Evolutionary conservation across 2,888 invertebrate genomes (phyloP), one percentile per base, ranked within the genome.

Genomic region (Sarcophaga caerulescens): DNA sequence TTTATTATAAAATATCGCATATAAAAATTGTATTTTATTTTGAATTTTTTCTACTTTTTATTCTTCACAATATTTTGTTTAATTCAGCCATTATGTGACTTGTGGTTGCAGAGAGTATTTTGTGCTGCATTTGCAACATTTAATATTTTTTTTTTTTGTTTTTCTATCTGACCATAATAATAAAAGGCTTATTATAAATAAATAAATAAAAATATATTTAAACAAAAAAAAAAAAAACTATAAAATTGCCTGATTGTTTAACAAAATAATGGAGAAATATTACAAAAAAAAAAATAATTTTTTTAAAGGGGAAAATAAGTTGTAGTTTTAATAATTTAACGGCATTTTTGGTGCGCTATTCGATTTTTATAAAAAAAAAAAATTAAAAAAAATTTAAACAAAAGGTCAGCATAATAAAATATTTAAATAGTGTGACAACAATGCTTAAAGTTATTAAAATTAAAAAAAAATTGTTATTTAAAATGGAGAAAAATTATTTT

Each of bases 381-480:
- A 14, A 3, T 14, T 14, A 5, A 52, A 52, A 52, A 14, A 52
- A 52, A 4, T 17, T 35, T 35, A 35, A 66, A 63, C 66, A 70
- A 75, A 75, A 77, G 76, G 76, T 76, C 76, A 76, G 19, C 70
- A 82, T 47, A 82, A 82, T 82, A 71, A 82, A 82, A 75, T 75
- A 75, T 74, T 78, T 69, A 69, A 79, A 79, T 79, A 79, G 69
- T 79, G 74, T 79, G 79, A 84, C 74, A 84, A 84, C 59, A 75
- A 63, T 74, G 63, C 65, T 65, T 47, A 68, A 65, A 79, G 59
- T 84, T 65, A 65, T 82, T 63, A 68, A 23, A 75, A 68, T 74
- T 74, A 69, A 59, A 25, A 44, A 19, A 8, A 52, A 65, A 44
- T 47, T 63, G 14, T 17, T 25, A 2, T 65, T 23, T 52, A 71